A percentile compares a stretch with the other conserved stretches of the same genome.
Conservation (phyloP, 2,113 vertebrate species). For the Tenrec ecaudatus region DNA sequence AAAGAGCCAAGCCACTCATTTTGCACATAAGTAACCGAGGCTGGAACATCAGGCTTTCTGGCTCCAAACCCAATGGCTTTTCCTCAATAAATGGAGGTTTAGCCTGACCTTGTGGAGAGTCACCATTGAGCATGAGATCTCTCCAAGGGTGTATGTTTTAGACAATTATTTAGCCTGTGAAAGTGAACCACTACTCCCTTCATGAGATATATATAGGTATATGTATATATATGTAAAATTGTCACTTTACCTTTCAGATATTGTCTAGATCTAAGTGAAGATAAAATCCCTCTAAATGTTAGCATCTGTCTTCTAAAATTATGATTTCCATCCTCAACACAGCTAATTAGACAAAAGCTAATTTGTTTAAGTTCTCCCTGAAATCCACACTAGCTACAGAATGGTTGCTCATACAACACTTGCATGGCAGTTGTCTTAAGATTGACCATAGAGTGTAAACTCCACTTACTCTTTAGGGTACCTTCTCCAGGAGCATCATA, state of each 20-base stretch:
- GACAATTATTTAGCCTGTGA: not conserved
- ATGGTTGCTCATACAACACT: not conserved
- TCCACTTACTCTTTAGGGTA: not conserved
- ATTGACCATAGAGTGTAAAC: not conserved
- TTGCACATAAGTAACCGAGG: not conserved
- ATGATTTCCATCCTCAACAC: not conserved
- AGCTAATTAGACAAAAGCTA: slow-evolving; percentile 1
- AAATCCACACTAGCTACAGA: not conserved
- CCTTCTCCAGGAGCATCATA: not conserved
- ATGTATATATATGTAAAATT: not conserved
- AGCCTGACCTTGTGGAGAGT: not conserved
- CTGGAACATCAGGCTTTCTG: too few relatives aligned
- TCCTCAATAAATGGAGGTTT: not conserved
- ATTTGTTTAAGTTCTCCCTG: not conserved
- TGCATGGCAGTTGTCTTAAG: not conserved
- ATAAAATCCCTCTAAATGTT: too few relatives aligned
- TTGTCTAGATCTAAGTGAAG: not conserved
- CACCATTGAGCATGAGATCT: not conserved
- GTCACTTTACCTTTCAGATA: not conserved
- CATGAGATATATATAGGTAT: not conserved
- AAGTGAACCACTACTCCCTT: not conserved
- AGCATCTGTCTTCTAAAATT: not conserved
- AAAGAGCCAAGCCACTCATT: not conserved
- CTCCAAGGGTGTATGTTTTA: not conserved
- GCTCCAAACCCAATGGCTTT: too few relatives aligned